Evolutionary conservation across 2,888 invertebrate genomes (phyloP).

Genomic region (Callinectes sapidus): DNA sequence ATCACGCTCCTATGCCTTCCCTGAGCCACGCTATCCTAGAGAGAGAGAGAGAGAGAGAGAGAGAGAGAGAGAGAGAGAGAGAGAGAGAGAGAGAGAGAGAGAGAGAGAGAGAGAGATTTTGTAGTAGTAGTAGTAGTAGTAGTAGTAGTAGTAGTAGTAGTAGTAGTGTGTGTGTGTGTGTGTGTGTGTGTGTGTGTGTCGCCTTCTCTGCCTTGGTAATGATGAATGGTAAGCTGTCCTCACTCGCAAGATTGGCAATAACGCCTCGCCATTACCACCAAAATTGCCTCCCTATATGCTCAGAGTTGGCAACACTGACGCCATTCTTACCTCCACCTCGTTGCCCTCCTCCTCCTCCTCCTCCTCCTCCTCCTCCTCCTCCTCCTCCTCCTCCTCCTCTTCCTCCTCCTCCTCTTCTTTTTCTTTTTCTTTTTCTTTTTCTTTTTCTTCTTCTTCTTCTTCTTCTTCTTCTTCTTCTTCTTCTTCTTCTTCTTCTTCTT

Average conservation of each 20-base stretch:
- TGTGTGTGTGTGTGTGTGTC: not conserved
- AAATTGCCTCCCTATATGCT: not conserved
- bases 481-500: too few species aligned
- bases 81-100: not conserved
- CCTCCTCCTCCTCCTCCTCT: not conserved
- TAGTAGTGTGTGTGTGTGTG: too few species aligned
- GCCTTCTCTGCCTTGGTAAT: not conserved
- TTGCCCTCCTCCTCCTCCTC: not conserved
- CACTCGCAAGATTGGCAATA: conserved; percentile 7
- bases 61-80: not conserved
- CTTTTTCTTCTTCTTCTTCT: too few species aligned
- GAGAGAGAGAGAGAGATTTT: not conserved
- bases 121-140: too few species aligned
- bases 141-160: too few species aligned
- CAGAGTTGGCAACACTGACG: not conserved
- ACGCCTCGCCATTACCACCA: conserved; percentile 13
- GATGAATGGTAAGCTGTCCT: conserved; percentile 16
- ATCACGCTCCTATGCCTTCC: too few species aligned
- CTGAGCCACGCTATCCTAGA: too few species aligned
- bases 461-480: too few species aligned
- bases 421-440: too few species aligned
- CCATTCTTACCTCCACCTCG: not conserved
- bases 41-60: too few species aligned
- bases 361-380: not conserved
- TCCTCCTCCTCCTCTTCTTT: not conserved